Percentiles rank a stretch among this genome's conserved stretches.
Conservation (phyloP, 1,140 invertebrate species). For the Trichonephila clavipes region DNA sequence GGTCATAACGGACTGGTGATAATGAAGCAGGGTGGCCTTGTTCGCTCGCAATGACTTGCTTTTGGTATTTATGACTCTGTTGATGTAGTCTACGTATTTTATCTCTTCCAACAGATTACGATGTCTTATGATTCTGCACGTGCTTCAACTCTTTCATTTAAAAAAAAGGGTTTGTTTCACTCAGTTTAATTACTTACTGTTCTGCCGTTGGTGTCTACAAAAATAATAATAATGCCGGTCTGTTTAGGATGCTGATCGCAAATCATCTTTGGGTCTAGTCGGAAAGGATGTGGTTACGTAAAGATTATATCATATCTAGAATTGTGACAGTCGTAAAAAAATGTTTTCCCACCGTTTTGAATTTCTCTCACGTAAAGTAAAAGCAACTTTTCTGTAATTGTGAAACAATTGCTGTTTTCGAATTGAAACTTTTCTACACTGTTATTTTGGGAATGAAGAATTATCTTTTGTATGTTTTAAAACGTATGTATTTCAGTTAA, state of each 20-base stretch:
- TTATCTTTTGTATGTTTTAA: too few relatives aligned
- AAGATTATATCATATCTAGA: not conserved
- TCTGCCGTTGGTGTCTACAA: not conserved
- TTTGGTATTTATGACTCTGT: conserved; percentile 71
- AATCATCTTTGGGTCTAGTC: conserved; percentile 4
- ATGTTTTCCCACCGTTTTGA: not conserved
- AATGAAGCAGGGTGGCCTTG: conserved; percentile 67
- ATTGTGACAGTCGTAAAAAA: not conserved
- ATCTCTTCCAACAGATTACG: conserved; percentile 59
- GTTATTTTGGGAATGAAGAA: too few relatives aligned
- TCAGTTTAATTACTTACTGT: conserved; percentile 48
- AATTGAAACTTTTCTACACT: not conserved
- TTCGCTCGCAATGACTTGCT: conserved; percentile 53
- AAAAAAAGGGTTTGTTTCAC: not conserved
- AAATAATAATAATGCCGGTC: conserved; percentile 6
- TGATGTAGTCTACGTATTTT: conserved; percentile 25
- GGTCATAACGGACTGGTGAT: conserved; percentile 24
- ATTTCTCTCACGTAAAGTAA: conserved; percentile 10
- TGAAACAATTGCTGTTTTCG: not conserved
- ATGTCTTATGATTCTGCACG: conserved; percentile 19
- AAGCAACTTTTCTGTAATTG: not conserved
- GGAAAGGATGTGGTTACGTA: not conserved
- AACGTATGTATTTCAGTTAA: too few relatives aligned
- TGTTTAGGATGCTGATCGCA: not conserved
- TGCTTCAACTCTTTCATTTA: conserved; percentile 51